These are phyloP conservation scores for Bhutanitis thaidina DNA, from an alignment of 2,888 invertebrate species.

Conservation along the genomic window DNA sequence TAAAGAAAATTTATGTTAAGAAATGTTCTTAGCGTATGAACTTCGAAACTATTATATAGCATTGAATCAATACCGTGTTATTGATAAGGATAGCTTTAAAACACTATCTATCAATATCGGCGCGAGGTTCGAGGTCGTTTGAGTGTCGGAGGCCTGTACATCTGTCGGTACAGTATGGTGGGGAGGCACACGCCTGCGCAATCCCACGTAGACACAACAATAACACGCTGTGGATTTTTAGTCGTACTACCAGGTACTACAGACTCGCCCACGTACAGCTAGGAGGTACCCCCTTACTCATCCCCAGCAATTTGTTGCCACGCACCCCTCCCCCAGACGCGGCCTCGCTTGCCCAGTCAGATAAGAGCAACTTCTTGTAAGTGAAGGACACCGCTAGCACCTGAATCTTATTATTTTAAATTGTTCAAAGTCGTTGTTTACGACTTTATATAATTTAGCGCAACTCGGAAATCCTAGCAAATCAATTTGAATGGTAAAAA, in stretches of 20 bases:
- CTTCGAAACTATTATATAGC: too few relatives aligned
- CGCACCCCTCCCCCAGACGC: slow-evolving; percentile 33
- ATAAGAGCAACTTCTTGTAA: slow-evolving; percentile 43
- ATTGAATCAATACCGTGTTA: slow-evolving; percentile 13
- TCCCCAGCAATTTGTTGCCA: slow-evolving; percentile 50
- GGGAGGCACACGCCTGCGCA: slow-evolving; percentile 61
- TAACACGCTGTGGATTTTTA: slow-evolving; percentile 59
- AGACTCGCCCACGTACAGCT: slow-evolving; percentile 77
- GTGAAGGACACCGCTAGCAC: slow-evolving; percentile 33
- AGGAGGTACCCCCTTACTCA: slow-evolving; percentile 31
- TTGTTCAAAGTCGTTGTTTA: slow-evolving; percentile 14
- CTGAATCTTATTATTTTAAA: slow-evolving; percentile 22
- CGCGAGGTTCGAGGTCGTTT: slow-evolving; percentile 59
- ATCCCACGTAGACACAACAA: slow-evolving; percentile 68
- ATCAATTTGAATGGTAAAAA: too few relatives aligned
- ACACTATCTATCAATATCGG: slow-evolving; percentile 31
- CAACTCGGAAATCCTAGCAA: too few relatives aligned
- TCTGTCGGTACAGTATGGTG: slow-evolving; percentile 30
- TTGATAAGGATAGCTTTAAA: slow-evolving; percentile 8
- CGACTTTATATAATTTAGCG: slow-evolving; percentile 7
- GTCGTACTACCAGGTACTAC: slow-evolving; percentile 75
- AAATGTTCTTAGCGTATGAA: too few relatives aligned
- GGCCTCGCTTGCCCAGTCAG: slow-evolving; percentile 28
- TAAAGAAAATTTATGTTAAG: too few relatives aligned
- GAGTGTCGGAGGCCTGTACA: slow-evolving; percentile 35